Base-by-base conservation (phyloP, 2,888 invertebrate genomes). In the Deilephila elpenor region DNA sequence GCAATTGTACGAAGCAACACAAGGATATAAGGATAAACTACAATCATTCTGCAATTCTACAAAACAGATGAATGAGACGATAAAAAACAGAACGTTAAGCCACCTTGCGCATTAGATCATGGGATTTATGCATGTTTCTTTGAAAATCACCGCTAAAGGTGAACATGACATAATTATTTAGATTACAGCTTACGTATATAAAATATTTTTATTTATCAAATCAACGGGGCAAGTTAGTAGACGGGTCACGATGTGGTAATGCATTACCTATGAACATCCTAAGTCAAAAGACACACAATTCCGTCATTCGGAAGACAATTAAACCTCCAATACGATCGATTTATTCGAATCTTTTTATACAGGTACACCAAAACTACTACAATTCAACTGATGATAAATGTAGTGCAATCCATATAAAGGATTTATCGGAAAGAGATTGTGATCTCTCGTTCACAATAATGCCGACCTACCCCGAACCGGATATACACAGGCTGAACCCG, bases 81-180 rank as follows among this genome's bases (percentile, higher is more conserved):
- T 51, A 51, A 67, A 67, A 56, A 67, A 64, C 4, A 51, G 5
- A 51, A 25, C 17, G 37, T 51, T 51, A 51, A 51, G 51, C 44
- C 14, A 67, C 20, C 44, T 64, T 37, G 3, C 44, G 67, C 25
- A 67, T 67, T 67, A 67, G 44, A 25, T 67, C 67, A 67, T 51
- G 51, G 51, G 51, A 67, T 67, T 51, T 25, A 67, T 51, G 5
- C 64, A 64, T 37, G 64, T 32, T 19, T 29, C 61, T 32, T 17
- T 32, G 19, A 32, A 32, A 61, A 61, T 29, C 61, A 61, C 29
- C 29, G 32, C 29, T 62, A 34, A 62, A 62, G 32, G 32, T 62
- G 19, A 62, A 29, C 60, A 60, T 60, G 60, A 60, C 29, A 60
- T 29, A 29, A 60, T 25, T 60, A 29, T 25, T 14, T 60, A 14